A percentile compares a stretch with the other conserved stretches of the same genome.
Conservation (phyloP, 2,888 invertebrate genomes). For the Panorpa germanica region DNA sequence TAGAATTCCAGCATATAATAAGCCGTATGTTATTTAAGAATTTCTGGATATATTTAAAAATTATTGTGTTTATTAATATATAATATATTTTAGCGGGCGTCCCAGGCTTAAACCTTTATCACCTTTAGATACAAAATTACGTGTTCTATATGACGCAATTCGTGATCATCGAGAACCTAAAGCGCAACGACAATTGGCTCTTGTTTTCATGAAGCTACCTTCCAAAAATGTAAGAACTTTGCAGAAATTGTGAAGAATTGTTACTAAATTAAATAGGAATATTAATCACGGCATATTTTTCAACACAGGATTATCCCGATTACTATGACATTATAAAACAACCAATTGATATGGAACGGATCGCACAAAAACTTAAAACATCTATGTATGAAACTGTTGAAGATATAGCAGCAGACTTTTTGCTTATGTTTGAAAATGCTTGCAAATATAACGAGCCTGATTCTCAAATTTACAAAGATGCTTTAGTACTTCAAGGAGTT, state of each 20-base stretch:
- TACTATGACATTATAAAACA: conserved; percentile 94
- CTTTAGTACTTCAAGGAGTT: conserved; percentile 76
- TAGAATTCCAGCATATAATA: conserved; percentile 13
- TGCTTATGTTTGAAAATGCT: conserved; percentile 90
- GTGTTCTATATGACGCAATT: conserved; percentile 74
- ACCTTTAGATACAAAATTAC: conserved; percentile 55
- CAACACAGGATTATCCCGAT: conserved; percentile 69
- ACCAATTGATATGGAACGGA: conserved; percentile 92
- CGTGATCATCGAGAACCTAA: conserved; percentile 75
- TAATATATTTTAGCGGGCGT: conserved; percentile 19
- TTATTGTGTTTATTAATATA: background rate
- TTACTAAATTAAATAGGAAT: too few relatives aligned
- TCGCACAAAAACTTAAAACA: conserved; percentile 68
- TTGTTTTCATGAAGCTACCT: conserved; percentile 89
- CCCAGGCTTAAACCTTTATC: conserved; percentile 28
- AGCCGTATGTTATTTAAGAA: conserved; percentile 16
- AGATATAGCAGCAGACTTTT: conserved; percentile 74
- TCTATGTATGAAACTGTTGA: conserved; percentile 62
- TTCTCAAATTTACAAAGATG: conserved; percentile 94
- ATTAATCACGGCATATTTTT: too few relatives aligned
- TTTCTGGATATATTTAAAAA: conserved; percentile 1
- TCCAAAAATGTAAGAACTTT: conserved; percentile 46
- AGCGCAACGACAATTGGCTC: conserved; percentile 71
- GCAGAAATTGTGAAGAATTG: too few relatives aligned
- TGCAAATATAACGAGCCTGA: conserved; percentile 96